Base-by-base conservation (phyloP, 2,113 vertebrate species). In the Hiodon tergisus region DNA sequence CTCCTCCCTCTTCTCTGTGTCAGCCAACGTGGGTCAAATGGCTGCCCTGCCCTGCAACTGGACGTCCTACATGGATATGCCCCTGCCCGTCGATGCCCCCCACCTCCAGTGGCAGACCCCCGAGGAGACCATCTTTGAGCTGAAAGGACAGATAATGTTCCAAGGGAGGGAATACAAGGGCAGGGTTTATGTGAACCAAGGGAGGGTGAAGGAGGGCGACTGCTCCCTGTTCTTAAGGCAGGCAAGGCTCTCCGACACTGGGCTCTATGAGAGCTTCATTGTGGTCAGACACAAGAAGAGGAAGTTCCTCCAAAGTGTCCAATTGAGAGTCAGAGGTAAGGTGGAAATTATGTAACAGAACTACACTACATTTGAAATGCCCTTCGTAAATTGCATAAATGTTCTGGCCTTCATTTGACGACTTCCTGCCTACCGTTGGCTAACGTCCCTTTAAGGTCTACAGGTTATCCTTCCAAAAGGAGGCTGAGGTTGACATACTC, bases 261-360 rank as follows among this genome's bases (percentile, higher is more conserved):
- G 90, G 2, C 46, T 70, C 9, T 91, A 91, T 31, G 51, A 89
- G 73, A 84, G 89, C 83, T 91, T 84, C 80, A 68, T 90, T 80
- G 52, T 89, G 70, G 74, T 86, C 17, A 81, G 83, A 0, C 51
- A 77, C 2, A 48, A 0, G 1, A 51, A 46, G 69, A 47, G 74
- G 67, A 51, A 4, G 2, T 89, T 89, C 60, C 73, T 91, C 2
- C 83, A 87, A 73, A 83, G 83, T 1, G 72, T 91, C 60, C 83
- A 76, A 17, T 83, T 91, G 13, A 69, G 31, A 0, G 89, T 91
- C 48, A 54, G 31, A 1, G 89, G 90, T 91, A 68, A 82, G 76
- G 5, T 11, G 17, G 16, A n/a, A 46, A 6, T 59, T 17, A 6
- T 1, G 2, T 7, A 16, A 31, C 47, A 62, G 59, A 9, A 5